A percentile compares a stretch with the other conserved stretches of the same genome.
phyloP scores from a whole-genome alignment of 1,140 invertebrate species.

The Centruroides sculpturatus region DNA sequence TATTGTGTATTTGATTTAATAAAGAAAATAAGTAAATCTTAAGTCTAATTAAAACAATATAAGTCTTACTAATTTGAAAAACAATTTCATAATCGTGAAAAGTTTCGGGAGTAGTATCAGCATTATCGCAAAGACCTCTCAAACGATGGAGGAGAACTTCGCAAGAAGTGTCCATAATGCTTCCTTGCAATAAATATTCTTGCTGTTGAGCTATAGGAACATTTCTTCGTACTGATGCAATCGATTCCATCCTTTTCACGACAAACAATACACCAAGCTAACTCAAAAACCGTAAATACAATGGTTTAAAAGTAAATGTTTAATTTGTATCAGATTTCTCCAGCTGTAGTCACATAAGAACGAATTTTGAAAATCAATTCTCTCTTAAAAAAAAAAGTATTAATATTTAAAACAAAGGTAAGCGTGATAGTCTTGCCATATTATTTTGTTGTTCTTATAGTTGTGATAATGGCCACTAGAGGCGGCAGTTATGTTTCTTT shows the following conservation, averaged over 20 bases:
- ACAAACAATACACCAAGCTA: no score
- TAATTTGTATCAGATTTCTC: no score
- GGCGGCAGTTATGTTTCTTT: no score
- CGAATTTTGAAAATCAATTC: no score
- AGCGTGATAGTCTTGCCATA: no score
- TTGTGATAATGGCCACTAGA: no score
- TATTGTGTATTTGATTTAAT: background rate
- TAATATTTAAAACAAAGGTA: no score
- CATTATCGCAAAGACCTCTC: slow-evolving; percentile 84
- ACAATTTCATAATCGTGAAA: slow-evolving; percentile 68
- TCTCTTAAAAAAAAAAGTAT: no score
- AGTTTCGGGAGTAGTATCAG: slow-evolving; percentile 61
- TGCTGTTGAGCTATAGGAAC: slow-evolving; percentile 61
- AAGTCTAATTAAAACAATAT: background rate
- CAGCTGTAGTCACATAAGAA: no score
- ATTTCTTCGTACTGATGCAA: slow-evolving; percentile 5
- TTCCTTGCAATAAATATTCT: slow-evolving; percentile 80
- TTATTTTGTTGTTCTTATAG: no score
- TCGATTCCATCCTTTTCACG: slow-evolving; percentile 3
- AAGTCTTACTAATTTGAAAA: slow-evolving; percentile 29
- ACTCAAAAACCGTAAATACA: no score
- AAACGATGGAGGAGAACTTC: slow-evolving; percentile 82
- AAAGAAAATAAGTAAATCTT: background rate
- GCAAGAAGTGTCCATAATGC: slow-evolving; percentile 76
- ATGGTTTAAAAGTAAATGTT: no score